Percentiles rank a stretch among this genome's conserved stretches.
Conservation (phyloP, 2,113 vertebrate species). For the Oreotrochilus melanogaster region DNA sequence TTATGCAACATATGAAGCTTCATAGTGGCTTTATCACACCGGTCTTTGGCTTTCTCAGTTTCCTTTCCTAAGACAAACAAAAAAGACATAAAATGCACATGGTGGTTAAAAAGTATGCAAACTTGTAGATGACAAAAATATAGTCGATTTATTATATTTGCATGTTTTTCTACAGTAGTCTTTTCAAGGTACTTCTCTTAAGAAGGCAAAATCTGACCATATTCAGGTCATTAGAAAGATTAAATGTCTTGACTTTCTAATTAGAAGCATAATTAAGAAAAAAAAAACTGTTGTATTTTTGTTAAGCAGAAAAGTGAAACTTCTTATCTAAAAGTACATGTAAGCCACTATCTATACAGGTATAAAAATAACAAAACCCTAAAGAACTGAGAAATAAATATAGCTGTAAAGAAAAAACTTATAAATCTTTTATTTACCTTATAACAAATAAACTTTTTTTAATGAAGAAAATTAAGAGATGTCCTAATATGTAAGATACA, state of each 20-base stretch:
- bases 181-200: background rate
- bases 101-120: background rate
- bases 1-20: slow-evolving; percentile 96
- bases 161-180: background rate
- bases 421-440: background rate
- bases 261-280: background rate
- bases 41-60: slow-evolving; percentile 92
- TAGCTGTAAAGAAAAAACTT: background rate
- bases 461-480: background rate
- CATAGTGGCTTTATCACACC: slow-evolving; percentile 94
- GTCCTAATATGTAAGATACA: background rate
- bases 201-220: background rate
- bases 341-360: background rate
- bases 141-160: background rate
- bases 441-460: background rate
- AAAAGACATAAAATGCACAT: background rate
- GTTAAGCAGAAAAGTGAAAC: background rate
- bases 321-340: background rate
- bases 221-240: background rate
- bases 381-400: background rate
- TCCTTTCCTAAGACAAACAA: slow-evolving; percentile 82
- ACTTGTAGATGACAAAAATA: background rate
- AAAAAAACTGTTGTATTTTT: background rate
- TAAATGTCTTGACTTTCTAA: background rate
- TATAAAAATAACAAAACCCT: background rate